These are phyloP conservation scores for Brachionus plicatilis DNA, from an alignment of 1,140 invertebrate genomes.

Conservation along the genomic window DNA sequence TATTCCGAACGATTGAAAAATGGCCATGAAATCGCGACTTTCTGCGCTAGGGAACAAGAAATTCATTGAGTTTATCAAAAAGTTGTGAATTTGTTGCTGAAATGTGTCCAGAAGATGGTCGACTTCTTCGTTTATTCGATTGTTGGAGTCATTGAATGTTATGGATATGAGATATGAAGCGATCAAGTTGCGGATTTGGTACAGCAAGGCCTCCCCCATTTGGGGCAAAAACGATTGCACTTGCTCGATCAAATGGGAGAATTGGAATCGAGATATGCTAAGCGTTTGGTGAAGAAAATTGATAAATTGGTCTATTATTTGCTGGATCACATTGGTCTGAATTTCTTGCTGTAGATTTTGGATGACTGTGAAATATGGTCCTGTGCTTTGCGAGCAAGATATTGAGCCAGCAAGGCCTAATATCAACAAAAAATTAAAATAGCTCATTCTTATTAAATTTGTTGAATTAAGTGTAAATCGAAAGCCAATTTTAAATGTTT, in stretches of 20 bases:
- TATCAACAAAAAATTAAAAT: background rate
- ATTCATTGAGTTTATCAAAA: conserved; percentile 11
- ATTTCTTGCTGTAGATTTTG: conserved; percentile 8
- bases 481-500: background rate
- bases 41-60: background rate
- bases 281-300: background rate
- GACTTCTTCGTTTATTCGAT: background rate
- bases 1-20: conserved; percentile 15
- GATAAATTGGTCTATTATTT: background rate
- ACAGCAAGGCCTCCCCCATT: background rate
- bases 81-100: background rate
- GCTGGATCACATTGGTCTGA: background rate
- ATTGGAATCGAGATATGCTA: background rate
- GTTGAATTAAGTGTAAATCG: background rate
- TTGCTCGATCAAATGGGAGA: background rate
- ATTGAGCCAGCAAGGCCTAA: background rate
- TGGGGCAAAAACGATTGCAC: background rate
- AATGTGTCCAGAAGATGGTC: background rate
- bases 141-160: background rate
- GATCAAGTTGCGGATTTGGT: background rate
- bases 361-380: background rate
- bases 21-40: background rate
- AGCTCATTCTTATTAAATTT: background rate
- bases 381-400: background rate
- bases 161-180: background rate